Base-by-base conservation (phyloP, 2,888 invertebrate species). In the Phengaris arion region DNA sequence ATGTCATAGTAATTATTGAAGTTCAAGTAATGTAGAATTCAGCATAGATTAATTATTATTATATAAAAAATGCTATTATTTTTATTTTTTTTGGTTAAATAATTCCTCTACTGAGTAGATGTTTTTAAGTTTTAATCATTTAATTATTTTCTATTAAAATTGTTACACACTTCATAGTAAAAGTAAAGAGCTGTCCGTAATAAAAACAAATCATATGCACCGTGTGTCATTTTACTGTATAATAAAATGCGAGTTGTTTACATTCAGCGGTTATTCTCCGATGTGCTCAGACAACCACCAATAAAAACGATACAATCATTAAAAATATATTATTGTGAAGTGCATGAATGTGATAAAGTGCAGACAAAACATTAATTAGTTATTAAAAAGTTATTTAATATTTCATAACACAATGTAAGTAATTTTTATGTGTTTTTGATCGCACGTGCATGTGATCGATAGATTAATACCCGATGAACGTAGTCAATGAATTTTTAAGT, bases 371-470 rank as follows among this genome's bases (percentile, higher is more conserved):
- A 64, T 64, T 64, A 35, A 64, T 45, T 64, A 64, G 64, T 64
- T 64, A 13, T 64, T 64, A 35, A 74, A 74, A 64, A 74, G 64
- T 64, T 59, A 64, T 74, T 74, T 74, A n/a, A 59, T 64, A 68
- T 55, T 74, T 46, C 74, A 74, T 15, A 54, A 74, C 68, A 52
- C 45, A 69, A 46, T 13, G 74, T 75, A 55, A 75, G 54, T 75
- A 68, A n/a, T 52, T 13, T 35, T 45, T 46, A 59, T 46, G n/a
- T 57, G 10, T 35, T 73, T 55, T 45, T 70, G 2, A 70, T 70
- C 51, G 13, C 45, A 45, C 15, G 7, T 46, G n/a, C 15, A 15
- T 48, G 48, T 45, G 45, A 68, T 48, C 8, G 9, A 8, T n/a
- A 15, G 22, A 22, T 57, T 57, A 57, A 57, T 57, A 15, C 48